Evolutionary conservation across 2,888 invertebrate genomes (phyloP).

Genomic region (Emmelina monodactyla): DNA sequence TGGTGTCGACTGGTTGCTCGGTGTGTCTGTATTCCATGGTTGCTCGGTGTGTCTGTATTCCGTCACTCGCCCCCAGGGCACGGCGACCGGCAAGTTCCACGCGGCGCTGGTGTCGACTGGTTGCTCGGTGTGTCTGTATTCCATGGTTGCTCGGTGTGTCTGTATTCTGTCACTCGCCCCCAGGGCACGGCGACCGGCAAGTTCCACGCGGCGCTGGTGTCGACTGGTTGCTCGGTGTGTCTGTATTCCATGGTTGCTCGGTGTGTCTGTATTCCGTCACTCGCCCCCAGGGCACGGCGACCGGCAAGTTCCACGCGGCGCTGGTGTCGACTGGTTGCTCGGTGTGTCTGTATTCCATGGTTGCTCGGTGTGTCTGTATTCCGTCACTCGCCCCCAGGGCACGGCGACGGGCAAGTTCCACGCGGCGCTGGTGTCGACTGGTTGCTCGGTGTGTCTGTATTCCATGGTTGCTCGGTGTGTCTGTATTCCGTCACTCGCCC

Average conservation of each 20-base stretch:
- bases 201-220: constrained; percentile 83
- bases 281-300: constrained; percentile 74
- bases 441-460: no score
- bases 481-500: constrained; percentile 9
- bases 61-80: constrained; percentile 65
- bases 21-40: no score
- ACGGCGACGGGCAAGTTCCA: constrained; percentile 89
- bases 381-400: no score
- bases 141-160: no score
- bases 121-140: no score
- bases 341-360: no score
- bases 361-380: no score
- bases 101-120: constrained; percentile 82
- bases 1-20: constrained; percentile 86
- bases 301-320: constrained; percentile 86
- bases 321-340: constrained; percentile 75
- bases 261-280: not conserved
- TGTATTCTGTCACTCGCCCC: no score
- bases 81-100: constrained; percentile 86
- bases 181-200: constrained; percentile 88
- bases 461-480: not conserved
- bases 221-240: no score
- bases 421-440: constrained; percentile 83
- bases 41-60: not conserved
- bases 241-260: not conserved